Evolutionary conservation across 2,888 invertebrate genomes (phyloP), one percentile per base, ranked within the genome.

Genomic region (Gryllus longicercus): DNA sequence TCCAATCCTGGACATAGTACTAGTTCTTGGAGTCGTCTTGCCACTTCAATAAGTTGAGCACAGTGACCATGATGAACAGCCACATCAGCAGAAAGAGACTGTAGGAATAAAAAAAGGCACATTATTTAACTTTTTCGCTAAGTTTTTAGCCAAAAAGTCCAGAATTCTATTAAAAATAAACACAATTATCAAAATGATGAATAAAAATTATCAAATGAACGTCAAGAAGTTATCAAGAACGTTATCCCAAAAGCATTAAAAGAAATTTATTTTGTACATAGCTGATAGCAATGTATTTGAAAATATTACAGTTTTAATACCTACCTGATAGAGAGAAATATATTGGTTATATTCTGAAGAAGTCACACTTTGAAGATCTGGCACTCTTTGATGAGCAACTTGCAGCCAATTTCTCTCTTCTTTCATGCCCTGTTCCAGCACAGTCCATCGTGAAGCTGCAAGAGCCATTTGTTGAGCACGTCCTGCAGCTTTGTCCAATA

Each of bases 281-380:
- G 38, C 38, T 38, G 38, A 18, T 18, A 21, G 25, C 75, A 25
- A 23, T 25, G 21, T n/a, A 75, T 75, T 16, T 18, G 38, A n/a
- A 75, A 50, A 14, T 14, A 23, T 14, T 8, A 23, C 1, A 51
- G 38, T 38, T 38, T 38, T 25, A 38, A 18, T n/a, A 77, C 79
- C 79, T 79, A 82, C 81, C 86, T 89, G 94, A 86, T 95, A 95
- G 0, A 95, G 88, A 74, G 94, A 94, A 51, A 95, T 94, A 85
- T 94, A 95, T 84, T 95, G 94, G 85, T 95, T 94, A 84, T 94
- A 95, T 85, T 96, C 95, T 12, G 92, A 92, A 2, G 95, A 94
- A 0, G 94, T 95, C 0, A 96, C 94, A 21, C 92, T 93, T 74
- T 91, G 92, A 1, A 96, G 88, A 85, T 95, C 94, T 0, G 96